Evolutionary conservation across 2,797 vertebrate genomes (phyloP).

Genomic region (Peromyscus eremicus): DNA sequence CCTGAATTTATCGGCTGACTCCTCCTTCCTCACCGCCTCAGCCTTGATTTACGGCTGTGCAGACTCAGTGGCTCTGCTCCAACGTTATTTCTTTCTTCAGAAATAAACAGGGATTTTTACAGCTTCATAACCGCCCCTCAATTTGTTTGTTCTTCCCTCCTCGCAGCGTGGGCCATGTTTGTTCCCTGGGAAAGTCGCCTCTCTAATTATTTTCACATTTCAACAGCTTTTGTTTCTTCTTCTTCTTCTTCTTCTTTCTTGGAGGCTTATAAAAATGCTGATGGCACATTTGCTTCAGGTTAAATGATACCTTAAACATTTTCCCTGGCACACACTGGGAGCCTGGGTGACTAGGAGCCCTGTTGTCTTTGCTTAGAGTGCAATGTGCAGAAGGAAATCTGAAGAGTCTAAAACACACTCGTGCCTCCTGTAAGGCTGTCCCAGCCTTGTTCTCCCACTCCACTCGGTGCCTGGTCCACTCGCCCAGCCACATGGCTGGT

Average conservation of each 20-base stretch:
- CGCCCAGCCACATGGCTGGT: not conserved
- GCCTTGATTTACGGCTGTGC: slow-evolving; percentile 73
- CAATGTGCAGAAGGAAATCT: slow-evolving; percentile 33
- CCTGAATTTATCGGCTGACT: slow-evolving; percentile 55
- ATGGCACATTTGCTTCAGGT: slow-evolving; percentile 73
- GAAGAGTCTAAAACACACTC: slow-evolving; percentile 35
- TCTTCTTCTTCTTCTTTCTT: slow-evolving; percentile 66
- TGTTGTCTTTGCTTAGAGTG: slow-evolving; percentile 45
- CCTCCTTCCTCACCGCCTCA: slow-evolving; percentile 34
- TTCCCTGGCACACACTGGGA: slow-evolving; percentile 47
- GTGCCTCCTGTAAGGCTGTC: not conserved
- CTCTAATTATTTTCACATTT: slow-evolving; percentile 84
- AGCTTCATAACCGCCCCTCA: slow-evolving; percentile 72
- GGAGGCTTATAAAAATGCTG: slow-evolving; percentile 72
- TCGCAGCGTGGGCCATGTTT: slow-evolving; percentile 69
- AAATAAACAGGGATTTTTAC: slow-evolving; percentile 82
- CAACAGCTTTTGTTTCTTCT: slow-evolving; percentile 78
- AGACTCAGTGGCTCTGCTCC: slow-evolving; percentile 74
- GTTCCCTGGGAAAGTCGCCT: slow-evolving; percentile 81
- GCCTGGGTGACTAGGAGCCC: not conserved
- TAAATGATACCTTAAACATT: slow-evolving; percentile 69
- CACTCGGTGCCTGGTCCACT: not conserved
- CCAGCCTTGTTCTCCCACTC: not conserved
- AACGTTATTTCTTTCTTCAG: slow-evolving; percentile 81
- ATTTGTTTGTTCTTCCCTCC: slow-evolving; percentile 77